Evolutionary conservation across 2,888 invertebrate genomes (phyloP), one percentile per base, ranked within the genome.

Genomic region (Phengaris arion): DNA sequence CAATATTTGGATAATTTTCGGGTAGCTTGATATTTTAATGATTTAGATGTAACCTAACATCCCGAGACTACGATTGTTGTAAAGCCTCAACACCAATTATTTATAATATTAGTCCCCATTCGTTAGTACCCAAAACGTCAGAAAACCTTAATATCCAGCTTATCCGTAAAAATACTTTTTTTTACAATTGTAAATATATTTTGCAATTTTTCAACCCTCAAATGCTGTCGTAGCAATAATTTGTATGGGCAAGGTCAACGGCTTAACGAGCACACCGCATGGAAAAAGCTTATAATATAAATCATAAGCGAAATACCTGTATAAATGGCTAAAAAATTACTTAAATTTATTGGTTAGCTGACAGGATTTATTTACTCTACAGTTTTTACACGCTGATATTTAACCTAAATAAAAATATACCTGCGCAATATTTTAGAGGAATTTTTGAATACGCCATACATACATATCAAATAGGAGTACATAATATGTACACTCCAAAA

Each of bases 221-320:
- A 64, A 64, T 35, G 35, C 64, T 6, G 45, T 64, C 64, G 64
- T 64, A 35, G 64, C 64, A 64, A 64, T 64, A 64, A 22, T 59
- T 59, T 59, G 59, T 64, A 12, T 6, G 55, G n/a, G 35, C 64
- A 64, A 64, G 64, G 64, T 64, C 64, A 64, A 35, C 59, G 64
- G 64, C 35, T 64, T 64, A 64, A 35, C 64, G 64, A 35, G 64
- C 35, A 2, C 6, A 35, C 64, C 64, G 35, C 64, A 64, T 64
- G 64, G 0, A 64, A 35, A 35, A 64, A 64, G 35, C 35, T 64
- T 64, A 45, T 35, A 45, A 64, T 64, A 64, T 64, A 64, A 64
- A 64, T 64, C 64, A 64, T 13, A 64, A 35, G 35, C 35, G 35
- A 64, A 64, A 64, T 45, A 35, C 35, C 64, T 64, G 4, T 59